Evolutionary conservation across 2,113 vertebrate genomes (phyloP).

Genomic region (Dendropsophus ebraccatus): DNA sequence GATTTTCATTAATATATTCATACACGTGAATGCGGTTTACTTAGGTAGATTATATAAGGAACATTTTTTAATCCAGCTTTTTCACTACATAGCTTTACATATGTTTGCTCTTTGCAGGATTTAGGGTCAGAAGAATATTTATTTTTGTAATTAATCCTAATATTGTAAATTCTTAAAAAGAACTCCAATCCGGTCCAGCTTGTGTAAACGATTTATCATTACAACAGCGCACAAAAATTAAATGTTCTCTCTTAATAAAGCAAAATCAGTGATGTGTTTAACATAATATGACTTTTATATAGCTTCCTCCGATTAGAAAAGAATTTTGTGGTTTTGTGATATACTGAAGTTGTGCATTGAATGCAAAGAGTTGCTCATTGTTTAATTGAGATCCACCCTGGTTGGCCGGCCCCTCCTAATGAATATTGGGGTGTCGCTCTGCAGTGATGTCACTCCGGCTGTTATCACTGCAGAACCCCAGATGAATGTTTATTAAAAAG

Average conservation of each 20-base stretch:
- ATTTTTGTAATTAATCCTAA: not conserved
- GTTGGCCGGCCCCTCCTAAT: too few species aligned
- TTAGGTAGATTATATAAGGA: too few species aligned
- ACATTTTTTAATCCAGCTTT: not conserved
- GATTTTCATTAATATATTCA: not conserved
- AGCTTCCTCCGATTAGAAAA: not conserved
- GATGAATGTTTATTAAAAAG: too few species aligned
- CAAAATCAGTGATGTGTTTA: not conserved
- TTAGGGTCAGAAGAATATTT: constrained; percentile 13
- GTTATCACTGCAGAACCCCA: too few species aligned
- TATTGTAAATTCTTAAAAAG: not conserved
- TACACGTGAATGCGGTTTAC: not conserved
- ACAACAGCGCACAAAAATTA: not conserved
- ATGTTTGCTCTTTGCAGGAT: not conserved
- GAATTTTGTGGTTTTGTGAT: not conserved
- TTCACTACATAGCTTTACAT: not conserved
- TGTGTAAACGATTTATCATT: constrained; percentile 45
- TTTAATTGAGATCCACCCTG: too few species aligned
- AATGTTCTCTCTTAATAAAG: constrained; percentile 4
- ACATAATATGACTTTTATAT: constrained; percentile 2
- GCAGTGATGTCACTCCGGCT: too few species aligned
- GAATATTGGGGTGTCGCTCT: too few species aligned
- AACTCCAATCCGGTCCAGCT: not conserved
- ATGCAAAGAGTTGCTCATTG: too few species aligned
- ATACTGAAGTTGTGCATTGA: not conserved